phyloP scores from a whole-genome alignment of 2,113 vertebrate genomes.

The Salminus brasiliensis region DNA sequence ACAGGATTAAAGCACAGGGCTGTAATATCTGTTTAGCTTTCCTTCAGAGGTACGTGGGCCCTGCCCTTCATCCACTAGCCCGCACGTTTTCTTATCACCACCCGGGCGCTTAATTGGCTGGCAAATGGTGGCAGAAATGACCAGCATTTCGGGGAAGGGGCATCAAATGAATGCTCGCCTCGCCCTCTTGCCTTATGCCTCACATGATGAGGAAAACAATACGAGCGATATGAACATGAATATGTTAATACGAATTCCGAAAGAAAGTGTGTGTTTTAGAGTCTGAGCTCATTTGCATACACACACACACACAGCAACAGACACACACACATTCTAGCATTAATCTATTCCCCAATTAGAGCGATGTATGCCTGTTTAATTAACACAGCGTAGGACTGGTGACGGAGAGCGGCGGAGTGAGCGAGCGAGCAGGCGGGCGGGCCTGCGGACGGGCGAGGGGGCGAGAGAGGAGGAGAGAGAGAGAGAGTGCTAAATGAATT shows the following conservation, averaged over 20 bases:
- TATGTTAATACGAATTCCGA: neutral
- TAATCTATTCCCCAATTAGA: conserved; percentile 60
- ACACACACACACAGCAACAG: neutral
- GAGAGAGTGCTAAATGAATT: conserved; percentile 49
- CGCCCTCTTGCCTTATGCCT: neutral
- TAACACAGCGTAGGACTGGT: conserved; percentile 45
- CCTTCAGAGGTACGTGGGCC: too few species aligned
- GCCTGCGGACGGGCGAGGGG: neutral
- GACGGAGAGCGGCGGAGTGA: neutral
- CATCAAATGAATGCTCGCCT: too few species aligned
- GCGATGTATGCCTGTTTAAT: conserved; percentile 56
- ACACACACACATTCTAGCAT: conserved; percentile 19
- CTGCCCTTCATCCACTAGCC: too few species aligned
- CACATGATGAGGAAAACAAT: neutral
- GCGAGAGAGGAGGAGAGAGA: neutral
- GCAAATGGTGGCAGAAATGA: too few species aligned
- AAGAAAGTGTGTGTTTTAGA: neutral
- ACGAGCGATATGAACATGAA: neutral
- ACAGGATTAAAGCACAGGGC: too few species aligned
- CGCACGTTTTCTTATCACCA: too few species aligned
- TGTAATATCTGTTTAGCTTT: too few species aligned
- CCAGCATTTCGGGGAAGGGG: too few species aligned
- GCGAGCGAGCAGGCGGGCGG: conserved; percentile 15
- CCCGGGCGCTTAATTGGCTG: too few species aligned
- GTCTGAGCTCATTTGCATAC: neutral